Evolutionary conservation across 2,113 vertebrate genomes (phyloP).

Genomic region (Fregata magnificens): DNA sequence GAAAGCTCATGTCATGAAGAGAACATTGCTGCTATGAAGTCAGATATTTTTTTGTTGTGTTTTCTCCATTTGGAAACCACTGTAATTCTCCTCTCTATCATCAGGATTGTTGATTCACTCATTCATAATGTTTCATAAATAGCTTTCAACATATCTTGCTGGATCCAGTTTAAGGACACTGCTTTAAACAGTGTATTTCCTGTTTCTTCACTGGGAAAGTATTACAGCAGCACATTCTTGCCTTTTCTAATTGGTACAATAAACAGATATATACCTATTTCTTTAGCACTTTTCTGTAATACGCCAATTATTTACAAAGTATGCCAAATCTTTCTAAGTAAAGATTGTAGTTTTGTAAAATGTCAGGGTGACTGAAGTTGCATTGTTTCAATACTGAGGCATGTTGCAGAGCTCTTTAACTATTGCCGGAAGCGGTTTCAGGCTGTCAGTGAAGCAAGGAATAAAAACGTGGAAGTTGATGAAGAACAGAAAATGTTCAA

Average conservation of each 20-base stretch:
- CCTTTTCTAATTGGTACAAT: not conserved
- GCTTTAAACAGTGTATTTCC: not conserved
- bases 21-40: not conserved
- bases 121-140: not conserved
- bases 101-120: not conserved
- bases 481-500: not conserved
- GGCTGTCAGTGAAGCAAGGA: not conserved
- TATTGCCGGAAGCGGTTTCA: accelerated
- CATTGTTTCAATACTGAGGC: not conserved
- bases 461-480: conserved; percentile 2
- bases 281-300: not conserved
- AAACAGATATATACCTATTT: not conserved
- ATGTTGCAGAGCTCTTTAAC: not conserved
- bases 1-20: not conserved
- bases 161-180: not conserved
- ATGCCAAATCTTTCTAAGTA: not conserved
- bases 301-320: not conserved
- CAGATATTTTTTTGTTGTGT: not conserved
- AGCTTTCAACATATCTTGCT: not conserved
- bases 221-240: not conserved
- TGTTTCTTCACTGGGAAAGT: not conserved
- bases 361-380: not conserved
- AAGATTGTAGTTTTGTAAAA: not conserved
- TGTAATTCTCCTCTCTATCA: not conserved
- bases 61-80: not conserved